Conservation (phyloP, 2,113 vertebrate species). For the Myotis brandtii region DNA sequence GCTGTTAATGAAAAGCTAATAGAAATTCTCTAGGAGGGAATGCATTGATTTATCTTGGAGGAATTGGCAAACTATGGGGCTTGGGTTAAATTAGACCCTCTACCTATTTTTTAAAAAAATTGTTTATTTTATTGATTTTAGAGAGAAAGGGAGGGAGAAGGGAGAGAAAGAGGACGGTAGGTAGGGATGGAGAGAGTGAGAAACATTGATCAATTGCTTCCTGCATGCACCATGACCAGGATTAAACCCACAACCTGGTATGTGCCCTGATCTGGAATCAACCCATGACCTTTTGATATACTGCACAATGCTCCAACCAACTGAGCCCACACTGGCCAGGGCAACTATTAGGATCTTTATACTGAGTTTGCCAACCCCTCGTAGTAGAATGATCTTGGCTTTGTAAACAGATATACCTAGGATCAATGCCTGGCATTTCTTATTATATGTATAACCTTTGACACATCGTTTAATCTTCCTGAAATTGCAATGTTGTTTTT, state of each 20-base stretch:
- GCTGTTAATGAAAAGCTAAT: not conserved
- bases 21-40: not conserved
- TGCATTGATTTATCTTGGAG: not conserved
- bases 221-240: not conserved
- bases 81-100: not conserved
- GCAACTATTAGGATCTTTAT: not conserved
- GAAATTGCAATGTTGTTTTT: not conserved
- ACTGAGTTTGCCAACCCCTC: not conserved
- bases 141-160: not conserved
- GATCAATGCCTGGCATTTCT: constrained; percentile 29
- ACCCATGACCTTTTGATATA: not conserved
- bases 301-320: not conserved
- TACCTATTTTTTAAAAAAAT: not conserved
- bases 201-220: not conserved
- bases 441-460: not conserved
- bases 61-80: not conserved
- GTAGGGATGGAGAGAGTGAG: no score
- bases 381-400: not conserved
- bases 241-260: not conserved
- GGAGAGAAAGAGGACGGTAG: no score
- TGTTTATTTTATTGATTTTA: not conserved
- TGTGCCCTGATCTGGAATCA: not conserved
- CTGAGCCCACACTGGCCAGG: not conserved
- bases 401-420: not conserved
- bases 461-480: not conserved